These are phyloP conservation scores for Andrena haemorrhoa DNA, from an alignment of 2,888 invertebrate genomes.

Conservation along the genomic window DNA sequence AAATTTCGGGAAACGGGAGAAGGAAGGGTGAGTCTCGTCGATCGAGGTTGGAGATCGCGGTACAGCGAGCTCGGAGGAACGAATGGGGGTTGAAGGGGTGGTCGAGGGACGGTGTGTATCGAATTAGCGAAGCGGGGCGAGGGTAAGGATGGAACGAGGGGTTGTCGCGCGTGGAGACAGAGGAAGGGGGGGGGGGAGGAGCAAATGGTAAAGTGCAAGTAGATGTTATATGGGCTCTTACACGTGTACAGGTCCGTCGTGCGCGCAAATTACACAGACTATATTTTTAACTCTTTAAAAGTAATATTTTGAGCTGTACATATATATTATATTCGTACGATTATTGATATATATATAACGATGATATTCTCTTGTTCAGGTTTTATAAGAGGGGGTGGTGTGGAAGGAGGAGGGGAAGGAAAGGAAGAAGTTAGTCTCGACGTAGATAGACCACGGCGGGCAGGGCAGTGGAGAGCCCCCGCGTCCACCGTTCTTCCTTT, in stretches of 20 bases:
- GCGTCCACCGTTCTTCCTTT: slow-evolving; percentile 33
- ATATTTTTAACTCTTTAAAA: slow-evolving; percentile 85
- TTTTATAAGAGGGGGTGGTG: slow-evolving; percentile 69
- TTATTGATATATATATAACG: slow-evolving; percentile 81
- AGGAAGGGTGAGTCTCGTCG: not conserved
- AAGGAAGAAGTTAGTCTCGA: slow-evolving; percentile 64
- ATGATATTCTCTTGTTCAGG: slow-evolving; percentile 82
- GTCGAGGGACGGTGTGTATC: not conserved
- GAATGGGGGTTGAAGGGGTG: not conserved
- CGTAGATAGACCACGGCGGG: slow-evolving; percentile 63
- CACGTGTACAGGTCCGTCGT: slow-evolving; percentile 81
- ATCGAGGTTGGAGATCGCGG: not conserved
- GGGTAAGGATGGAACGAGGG: slow-evolving; percentile 3
- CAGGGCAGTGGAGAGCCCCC: slow-evolving; percentile 69
- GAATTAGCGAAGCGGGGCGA: not conserved
- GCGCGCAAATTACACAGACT: slow-evolving; percentile 83
- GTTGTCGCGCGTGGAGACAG: slow-evolving; percentile 2
- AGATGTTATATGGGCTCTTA: slow-evolving; percentile 72
- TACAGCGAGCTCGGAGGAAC: not conserved
- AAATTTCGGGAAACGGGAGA: slow-evolving; percentile 75
- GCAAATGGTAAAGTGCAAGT: slow-evolving; percentile 63
- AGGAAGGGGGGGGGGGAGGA: slow-evolving; percentile 31
- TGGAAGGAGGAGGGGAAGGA: slow-evolving; percentile 21
- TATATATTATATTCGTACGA: slow-evolving; percentile 81
- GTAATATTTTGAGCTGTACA: slow-evolving; percentile 83